Base-by-base conservation (phyloP, 2,888 invertebrate genomes). In the Unio pictorum region DNA sequence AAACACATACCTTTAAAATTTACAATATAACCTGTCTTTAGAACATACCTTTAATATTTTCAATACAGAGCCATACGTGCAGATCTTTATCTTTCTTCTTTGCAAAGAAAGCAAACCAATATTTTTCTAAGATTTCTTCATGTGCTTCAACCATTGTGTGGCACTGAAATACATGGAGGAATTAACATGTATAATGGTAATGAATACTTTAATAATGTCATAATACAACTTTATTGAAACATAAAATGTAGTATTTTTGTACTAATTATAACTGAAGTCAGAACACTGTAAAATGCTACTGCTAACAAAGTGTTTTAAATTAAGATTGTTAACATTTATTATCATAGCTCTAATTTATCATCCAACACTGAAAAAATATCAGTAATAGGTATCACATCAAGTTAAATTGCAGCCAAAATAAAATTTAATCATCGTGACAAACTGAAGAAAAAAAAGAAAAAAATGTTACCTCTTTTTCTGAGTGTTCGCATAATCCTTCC, bases 121-220 rank as follows among this genome's bases (percentile, higher is more conserved):
- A 98, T 56, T 94, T 93, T 89, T 97, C 97, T 64, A 98, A 91
- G 7, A 92, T 90, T 75, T 93, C 93, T 87, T 98, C 97, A 79
- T 95, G 92, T 80, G 95, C 94, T 88, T 96, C 96, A 59, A 95
- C 93, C 83, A 96, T 91, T n/a, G 93, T 91, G 84, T 96, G 95
- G 87, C 98, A 98, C 90, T 97, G 94, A 69, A 73, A 79, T 20
- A 5, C 23, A 28, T 45, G 45, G 11, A 45, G 15, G 45, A 45
- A 45, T 45, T 11, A 45, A 15, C 3, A 45, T 45, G 45, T 15
- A 45, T 2, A 11, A 2, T 45, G 15, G 15, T 11, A 15, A 45
- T 45, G 11, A 45, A 45, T 45, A 45, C 11, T 11, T 11, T 45
- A 23, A 23, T 45, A 45, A 45, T 1, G 3, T 45, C 45, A 45